Percentiles rank a stretch among this genome's conserved stretches.
Evolutionary conservation across 1,140 invertebrate species (phyloP).

Genomic region (Stegodyphus mimosarum): DNA sequence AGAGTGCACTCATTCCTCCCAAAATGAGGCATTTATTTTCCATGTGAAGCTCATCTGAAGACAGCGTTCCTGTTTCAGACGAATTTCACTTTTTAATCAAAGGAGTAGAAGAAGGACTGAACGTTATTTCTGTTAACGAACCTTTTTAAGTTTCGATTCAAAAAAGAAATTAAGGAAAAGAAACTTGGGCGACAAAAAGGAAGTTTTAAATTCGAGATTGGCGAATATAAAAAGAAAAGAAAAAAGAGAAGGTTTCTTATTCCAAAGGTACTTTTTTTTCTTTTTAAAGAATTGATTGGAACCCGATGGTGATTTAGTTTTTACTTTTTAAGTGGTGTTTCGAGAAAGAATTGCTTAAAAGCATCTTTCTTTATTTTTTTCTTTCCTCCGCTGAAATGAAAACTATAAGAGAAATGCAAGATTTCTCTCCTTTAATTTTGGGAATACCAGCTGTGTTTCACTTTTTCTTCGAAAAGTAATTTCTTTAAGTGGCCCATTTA

Average conservation of each 20-base stretch:
- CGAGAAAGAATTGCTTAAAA: slow-evolving; percentile 19
- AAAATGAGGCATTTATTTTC: too few relatives aligned
- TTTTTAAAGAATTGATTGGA: slow-evolving; percentile 26
- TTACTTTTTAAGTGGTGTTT: slow-evolving; percentile 7
- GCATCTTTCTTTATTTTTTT: not conserved
- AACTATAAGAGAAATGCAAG: not conserved
- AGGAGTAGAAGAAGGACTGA: too few relatives aligned
- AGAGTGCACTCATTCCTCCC: too few relatives aligned
- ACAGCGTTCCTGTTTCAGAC: too few relatives aligned
- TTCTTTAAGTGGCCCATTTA: slow-evolving; percentile 18
- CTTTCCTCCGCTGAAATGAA: not conserved
- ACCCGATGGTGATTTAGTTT: slow-evolving; percentile 15
- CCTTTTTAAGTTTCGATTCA: slow-evolving; percentile 6
- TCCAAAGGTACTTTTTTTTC: slow-evolving; percentile 13
- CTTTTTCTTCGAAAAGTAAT: slow-evolving; percentile 3
- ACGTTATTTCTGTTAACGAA: slow-evolving; percentile 28
- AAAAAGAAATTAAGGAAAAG: slow-evolving; percentile 1
- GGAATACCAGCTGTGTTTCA: slow-evolving; percentile 13
- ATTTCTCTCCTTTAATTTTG: slow-evolving; percentile 21
- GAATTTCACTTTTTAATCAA: too few relatives aligned
- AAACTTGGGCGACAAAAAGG: slow-evolving; percentile 10
- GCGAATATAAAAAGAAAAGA: not conserved
- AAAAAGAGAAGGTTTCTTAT: not conserved
- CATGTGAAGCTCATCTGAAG: too few relatives aligned
- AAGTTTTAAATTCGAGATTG: slow-evolving; percentile 24